Conservation (phyloP, 1,140 invertebrate genomes). For the Drosophila repleta region DNA sequence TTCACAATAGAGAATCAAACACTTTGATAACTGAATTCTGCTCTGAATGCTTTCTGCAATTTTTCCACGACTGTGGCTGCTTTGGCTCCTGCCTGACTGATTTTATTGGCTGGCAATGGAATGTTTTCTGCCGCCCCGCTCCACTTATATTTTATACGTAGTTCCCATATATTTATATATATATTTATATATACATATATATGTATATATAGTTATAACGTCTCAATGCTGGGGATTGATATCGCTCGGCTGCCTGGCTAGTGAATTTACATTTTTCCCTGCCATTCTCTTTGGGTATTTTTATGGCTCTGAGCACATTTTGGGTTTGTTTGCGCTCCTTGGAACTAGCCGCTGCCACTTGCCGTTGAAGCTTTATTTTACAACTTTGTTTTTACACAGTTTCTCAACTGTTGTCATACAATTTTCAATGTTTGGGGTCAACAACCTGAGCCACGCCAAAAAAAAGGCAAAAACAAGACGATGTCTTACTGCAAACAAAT, state of each 20-base stretch:
- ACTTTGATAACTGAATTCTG: neutral
- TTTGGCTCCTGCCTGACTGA: conserved; percentile 60
- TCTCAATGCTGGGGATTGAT: neutral
- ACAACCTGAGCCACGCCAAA: conserved; percentile 44
- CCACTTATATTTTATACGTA: neutral
- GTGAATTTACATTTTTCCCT: conserved; percentile 63
- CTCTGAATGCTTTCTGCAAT: conserved; percentile 14
- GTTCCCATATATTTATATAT: neutral
- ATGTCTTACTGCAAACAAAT: conserved; percentile 26
- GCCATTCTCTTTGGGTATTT: conserved; percentile 19
- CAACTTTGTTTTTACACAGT: conserved; percentile 72
- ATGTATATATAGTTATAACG: conserved; percentile 38
- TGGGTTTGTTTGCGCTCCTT: conserved; percentile 15
- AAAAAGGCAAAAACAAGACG: conserved; percentile 27
- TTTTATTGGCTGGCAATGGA: conserved; percentile 66
- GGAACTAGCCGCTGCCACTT: conserved; percentile 6
- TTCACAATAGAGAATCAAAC: too few species aligned
- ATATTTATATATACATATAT: neutral
- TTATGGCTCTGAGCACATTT: conserved; percentile 14
- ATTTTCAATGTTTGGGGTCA: conserved; percentile 66
- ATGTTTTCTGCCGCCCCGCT: neutral
- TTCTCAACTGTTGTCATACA: conserved; percentile 61
- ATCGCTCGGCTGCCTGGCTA: conserved; percentile 36
- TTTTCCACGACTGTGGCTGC: conserved; percentile 43
- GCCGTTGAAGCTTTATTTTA: conserved; percentile 54